Base-by-base conservation (phyloP, 2,113 vertebrate species). In the Cercopithecus mona region DNA sequence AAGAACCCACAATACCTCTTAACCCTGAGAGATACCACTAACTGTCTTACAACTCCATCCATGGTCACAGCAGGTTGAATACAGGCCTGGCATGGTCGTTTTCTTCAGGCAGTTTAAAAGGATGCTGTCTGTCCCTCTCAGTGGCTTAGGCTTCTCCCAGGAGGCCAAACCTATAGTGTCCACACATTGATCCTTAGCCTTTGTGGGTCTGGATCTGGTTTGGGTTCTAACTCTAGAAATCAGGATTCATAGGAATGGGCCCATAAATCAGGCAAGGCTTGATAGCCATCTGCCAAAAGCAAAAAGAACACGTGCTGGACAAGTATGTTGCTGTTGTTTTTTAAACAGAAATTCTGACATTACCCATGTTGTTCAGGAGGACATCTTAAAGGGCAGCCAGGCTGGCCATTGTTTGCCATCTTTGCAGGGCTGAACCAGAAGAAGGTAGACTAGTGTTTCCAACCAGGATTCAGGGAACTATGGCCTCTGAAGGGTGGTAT, bases 1-100 rank as follows among this genome's bases (percentile, higher is more conserved):
- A 98, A 98, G 97, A 98, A 97, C 90, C 96, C 98, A 97, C 98
- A 82, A 96, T 83, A 97, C 95, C 95, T 97, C 61, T 96, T 92
- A 23, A 95, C 93, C 92, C 89, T 97, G 80, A 92, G 83, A 68
- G 72, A 85, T n/a, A 92, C 81, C 0, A 22, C 96, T 96, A 68
- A 84, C 88, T 94, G 55, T 68, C 92, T 93, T 22, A 59, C 4
- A 22, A 89, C 52, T 45, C 86, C 55, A 66, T n/a, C 92, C 6
- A 8, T 59, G 90, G 68, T 48, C 70, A 75, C 8, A 9, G 64
- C 7, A 25, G 38, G 59, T 25, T 57, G 66, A 61, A 55, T 61
- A 40, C 14, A 55, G 87, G 85, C 52, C n/a, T 61, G 48, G 40
- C 18, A 61, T 35, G 70, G 88, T 17, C 76, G 35, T 97, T 84